Evolutionary conservation across 2,888 invertebrate genomes (phyloP).

Genomic region (Hylaea fasciaria): DNA sequence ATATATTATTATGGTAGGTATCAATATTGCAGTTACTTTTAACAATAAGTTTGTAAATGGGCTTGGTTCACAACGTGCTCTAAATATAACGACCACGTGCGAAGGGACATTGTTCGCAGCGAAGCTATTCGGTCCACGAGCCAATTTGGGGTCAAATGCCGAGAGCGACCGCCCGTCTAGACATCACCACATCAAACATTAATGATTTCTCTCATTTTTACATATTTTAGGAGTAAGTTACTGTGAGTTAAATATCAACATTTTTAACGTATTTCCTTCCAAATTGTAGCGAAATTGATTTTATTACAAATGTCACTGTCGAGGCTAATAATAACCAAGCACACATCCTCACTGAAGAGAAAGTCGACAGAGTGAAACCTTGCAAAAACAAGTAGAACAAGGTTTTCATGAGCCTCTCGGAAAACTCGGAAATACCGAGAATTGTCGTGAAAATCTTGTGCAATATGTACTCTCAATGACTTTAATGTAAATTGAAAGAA

Average conservation of each 20-base stretch:
- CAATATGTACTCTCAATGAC: slow-evolving; percentile 57
- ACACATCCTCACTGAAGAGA: slow-evolving; percentile 42
- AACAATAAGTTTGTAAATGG: not conserved
- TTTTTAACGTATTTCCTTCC: no score
- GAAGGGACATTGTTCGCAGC: slow-evolving; percentile 64
- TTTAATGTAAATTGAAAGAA: slow-evolving; percentile 35
- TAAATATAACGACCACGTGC: slow-evolving; percentile 75
- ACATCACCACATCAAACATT: slow-evolving; percentile 35
- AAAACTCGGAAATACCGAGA: slow-evolving; percentile 29
- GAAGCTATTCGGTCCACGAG: slow-evolving; percentile 42
- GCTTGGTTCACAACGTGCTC: slow-evolving; percentile 46
- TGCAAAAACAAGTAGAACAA: slow-evolving; percentile 22
- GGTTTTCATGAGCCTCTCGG: slow-evolving; percentile 28
- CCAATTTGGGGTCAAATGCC: slow-evolving; percentile 69
- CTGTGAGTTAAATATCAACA: no score
- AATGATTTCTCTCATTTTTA: slow-evolving; percentile 26
- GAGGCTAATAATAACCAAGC: slow-evolving; percentile 31
- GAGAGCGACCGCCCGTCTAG: slow-evolving; percentile 53
- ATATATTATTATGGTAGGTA: no score
- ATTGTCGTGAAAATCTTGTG: slow-evolving; percentile 44
- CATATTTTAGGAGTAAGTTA: not conserved
- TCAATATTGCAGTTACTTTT: no score
- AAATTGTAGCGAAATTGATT: not conserved
- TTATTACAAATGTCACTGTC: slow-evolving; percentile 22
- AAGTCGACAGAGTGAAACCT: slow-evolving; percentile 41